Evolutionary conservation across 2,113 vertebrate genomes (phyloP).

Genomic region (Chaenogobius annularis): DNA sequence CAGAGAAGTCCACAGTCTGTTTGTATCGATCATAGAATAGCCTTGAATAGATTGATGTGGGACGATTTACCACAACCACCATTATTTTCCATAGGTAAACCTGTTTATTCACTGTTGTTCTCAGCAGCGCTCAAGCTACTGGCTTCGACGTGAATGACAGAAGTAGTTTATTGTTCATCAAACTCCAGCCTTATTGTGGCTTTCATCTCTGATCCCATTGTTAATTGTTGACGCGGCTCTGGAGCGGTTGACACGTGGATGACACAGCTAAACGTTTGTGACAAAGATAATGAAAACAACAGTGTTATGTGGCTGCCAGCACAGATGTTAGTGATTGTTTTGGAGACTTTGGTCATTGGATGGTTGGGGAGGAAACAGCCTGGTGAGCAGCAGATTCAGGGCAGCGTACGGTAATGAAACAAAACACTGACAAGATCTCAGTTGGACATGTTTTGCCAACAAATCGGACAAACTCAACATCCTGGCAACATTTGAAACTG

Average conservation of each 20-base stretch:
- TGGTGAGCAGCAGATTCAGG: constrained; percentile 41
- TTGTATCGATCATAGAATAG: no score
- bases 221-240: constrained; percentile 2
- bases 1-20: no score
- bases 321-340: constrained; percentile 57
- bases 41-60: neutral
- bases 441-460: constrained; percentile 8
- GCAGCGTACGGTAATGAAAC: constrained; percentile 38
- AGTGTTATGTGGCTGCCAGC: constrained; percentile 45
- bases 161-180: neutral
- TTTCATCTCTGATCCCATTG: neutral
- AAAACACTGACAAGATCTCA: constrained; percentile 28
- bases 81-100: neutral
- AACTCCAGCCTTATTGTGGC: neutral
- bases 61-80: neutral
- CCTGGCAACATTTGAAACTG: constrained; percentile 30
- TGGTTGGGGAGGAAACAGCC: constrained; percentile 36
- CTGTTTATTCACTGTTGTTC: neutral
- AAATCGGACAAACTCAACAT: neutral
- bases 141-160: neutral
- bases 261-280: constrained; percentile 55
- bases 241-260: constrained; percentile 20
- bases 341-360: constrained; percentile 32
- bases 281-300: constrained; percentile 56
- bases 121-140: neutral